Evolutionary conservation across 1,140 invertebrate species (phyloP).

Genomic region (Drosophila pallidifrons): DNA sequence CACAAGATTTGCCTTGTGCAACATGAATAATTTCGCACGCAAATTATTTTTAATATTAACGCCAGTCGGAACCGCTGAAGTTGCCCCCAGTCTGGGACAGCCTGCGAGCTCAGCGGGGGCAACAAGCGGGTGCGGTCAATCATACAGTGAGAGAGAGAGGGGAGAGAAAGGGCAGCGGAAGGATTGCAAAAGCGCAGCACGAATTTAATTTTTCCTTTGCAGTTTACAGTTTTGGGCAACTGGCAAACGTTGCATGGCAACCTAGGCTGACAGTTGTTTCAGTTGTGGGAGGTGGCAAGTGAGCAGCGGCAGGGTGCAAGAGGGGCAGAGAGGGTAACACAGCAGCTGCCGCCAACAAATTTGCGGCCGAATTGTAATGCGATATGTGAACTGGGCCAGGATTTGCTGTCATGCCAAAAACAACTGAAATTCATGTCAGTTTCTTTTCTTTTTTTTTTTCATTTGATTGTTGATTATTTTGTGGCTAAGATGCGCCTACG

Average conservation of each 20-base stretch:
- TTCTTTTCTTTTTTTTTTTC: slow-evolving; percentile 8
- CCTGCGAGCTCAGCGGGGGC: neutral
- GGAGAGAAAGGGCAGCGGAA: neutral
- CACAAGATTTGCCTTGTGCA: slow-evolving; percentile 66
- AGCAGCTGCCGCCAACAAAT: slow-evolving; percentile 19
- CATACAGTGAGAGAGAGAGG: slow-evolving; percentile 4
- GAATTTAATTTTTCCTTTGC: slow-evolving; percentile 43
- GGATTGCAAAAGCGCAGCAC: slow-evolving; percentile 47
- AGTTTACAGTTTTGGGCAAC: slow-evolving; percentile 33
- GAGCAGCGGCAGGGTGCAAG: too few species aligned
- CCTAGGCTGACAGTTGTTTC: slow-evolving; percentile 11
- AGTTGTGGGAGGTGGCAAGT: slow-evolving; percentile 9
- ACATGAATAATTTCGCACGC: slow-evolving; percentile 73
- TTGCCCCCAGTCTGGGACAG: neutral
- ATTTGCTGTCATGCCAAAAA: slow-evolving; percentile 15
- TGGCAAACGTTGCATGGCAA: slow-evolving; percentile 26
- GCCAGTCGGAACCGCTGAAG: slow-evolving; percentile 32
- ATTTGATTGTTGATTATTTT: slow-evolving; percentile 57
- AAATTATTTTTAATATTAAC: slow-evolving; percentile 77
- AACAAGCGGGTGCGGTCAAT: slow-evolving; percentile 39
- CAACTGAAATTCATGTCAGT: slow-evolving; percentile 13
- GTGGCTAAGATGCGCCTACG: slow-evolving; percentile 39
- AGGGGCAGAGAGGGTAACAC: slow-evolving; percentile 10
- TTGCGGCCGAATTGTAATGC: slow-evolving; percentile 26
- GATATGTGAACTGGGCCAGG: slow-evolving; percentile 52